These are phyloP conservation scores for Gerris lacustris DNA, from an alignment of 2,888 invertebrate species.

Conservation along the genomic window DNA sequence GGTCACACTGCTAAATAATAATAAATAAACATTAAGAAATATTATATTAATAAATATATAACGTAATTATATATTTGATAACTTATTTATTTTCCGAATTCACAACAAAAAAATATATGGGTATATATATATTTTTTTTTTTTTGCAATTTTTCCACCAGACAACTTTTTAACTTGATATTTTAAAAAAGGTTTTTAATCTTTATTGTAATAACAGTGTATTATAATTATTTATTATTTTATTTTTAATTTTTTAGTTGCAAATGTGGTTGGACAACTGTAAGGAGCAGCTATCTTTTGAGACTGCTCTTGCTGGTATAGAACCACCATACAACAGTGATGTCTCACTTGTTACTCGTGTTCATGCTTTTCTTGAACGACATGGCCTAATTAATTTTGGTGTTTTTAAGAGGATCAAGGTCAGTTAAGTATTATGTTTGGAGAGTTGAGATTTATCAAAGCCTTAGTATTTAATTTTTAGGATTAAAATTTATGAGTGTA, in stretches of 20 bases:
- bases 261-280: slow-evolving; percentile 92
- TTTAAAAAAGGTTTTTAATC: no score
- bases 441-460: neutral
- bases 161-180: no score
- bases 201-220: no score
- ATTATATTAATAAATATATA: no score
- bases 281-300: slow-evolving; percentile 80
- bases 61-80: no score
- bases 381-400: slow-evolving; percentile 96
- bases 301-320: slow-evolving; percentile 63
- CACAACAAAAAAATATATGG: no score
- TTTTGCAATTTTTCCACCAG: no score
- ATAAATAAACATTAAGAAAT: no score
- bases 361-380: slow-evolving; percentile 83
- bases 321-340: slow-evolving; percentile 86
- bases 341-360: slow-evolving; percentile 67
- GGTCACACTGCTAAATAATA: no score
- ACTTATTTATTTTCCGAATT: no score
- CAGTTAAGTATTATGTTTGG: slow-evolving; percentile 33
- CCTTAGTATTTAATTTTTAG: neutral
- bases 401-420: slow-evolving; percentile 78
- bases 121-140: no score
- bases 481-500: neutral
- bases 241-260: slow-evolving; percentile 43
- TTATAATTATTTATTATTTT: neutral